Evolutionary conservation across 2,113 vertebrate species (phyloP), one percentile per base, ranked within the genome.

Genomic region (Rissa tridactyla): DNA sequence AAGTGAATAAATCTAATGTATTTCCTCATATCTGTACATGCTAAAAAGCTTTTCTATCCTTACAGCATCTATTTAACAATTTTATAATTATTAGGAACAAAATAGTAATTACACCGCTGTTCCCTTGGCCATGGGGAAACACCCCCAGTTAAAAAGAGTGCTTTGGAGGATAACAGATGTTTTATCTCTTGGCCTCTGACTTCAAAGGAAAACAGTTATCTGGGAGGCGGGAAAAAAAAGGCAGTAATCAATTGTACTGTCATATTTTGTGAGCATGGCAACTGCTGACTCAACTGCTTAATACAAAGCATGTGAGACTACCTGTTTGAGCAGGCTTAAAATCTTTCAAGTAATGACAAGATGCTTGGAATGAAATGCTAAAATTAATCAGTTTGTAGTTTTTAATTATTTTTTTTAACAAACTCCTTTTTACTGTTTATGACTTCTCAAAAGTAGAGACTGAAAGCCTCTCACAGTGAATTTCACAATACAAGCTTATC

Each of bases 141-240:
- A 71, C 75, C 17, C 54, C 13, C 51, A 49, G 69, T 93, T 79
- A 84, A 78, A 94, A 88, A 72, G 47, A 95, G 17, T 60, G 64
- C 57, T 96, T 94, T 82, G 70, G 80, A 91, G 58, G 61, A 93
- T 86, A 94, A 95, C 86, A 93, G 88, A 86, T 95, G 85, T 95
- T 95, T 88, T 92, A 91, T 96, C 92, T 84, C 64, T 68, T 97
- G 85, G 82, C 55, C 92, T 96, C 54, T 93, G 90, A 94, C 88
- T 96, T 96, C 79, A 81, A 96, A 97, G 77, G 75, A 91, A 94
- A 93, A 93, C 90, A 96, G 90, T 96, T 96, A 92, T 71, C 71
- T 84, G 26, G 15, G 84, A 96, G 88, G 84, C 2, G 47, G 57
- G 91, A 77, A 82, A 42, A 93, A 47, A 88, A 81, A 83, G 26